These are phyloP conservation scores for Prosopocoilus inquinatus DNA, from an alignment of 2,888 invertebrate genomes.

Conservation along the genomic window DNA sequence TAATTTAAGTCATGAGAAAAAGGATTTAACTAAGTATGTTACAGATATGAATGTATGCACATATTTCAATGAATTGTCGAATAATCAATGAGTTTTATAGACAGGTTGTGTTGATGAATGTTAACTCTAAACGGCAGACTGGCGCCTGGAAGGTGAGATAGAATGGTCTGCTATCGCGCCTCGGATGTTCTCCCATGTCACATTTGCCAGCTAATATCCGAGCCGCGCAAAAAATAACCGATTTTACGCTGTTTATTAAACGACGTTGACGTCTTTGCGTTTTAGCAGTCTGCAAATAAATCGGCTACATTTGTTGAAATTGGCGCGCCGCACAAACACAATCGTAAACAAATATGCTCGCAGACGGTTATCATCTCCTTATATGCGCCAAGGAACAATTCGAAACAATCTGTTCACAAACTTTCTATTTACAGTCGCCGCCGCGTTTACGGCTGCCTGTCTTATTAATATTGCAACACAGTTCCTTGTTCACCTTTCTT, in stretches of 20 bases:
- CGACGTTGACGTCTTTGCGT: neutral
- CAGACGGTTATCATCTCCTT: conserved; percentile 4
- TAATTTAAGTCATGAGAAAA: conserved; percentile 2
- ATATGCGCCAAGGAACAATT: conserved; percentile 5
- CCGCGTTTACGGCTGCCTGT: neutral
- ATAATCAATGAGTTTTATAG: conserved; percentile 43
- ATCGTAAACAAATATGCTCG: neutral
- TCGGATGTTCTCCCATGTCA: conserved; percentile 10
- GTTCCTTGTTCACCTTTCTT: neutral
- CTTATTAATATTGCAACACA: conserved; percentile 1
- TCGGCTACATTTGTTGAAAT: neutral
- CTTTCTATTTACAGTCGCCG: conserved; percentile 11
- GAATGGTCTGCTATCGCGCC: conserved; percentile 21
- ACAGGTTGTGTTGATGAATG: conserved; percentile 43
- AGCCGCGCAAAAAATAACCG: conserved; percentile 2
- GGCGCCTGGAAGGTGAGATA: conserved; percentile 46
- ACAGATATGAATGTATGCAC: conserved; percentile 4
- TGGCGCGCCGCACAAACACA: neutral
- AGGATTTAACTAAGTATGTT: conserved; percentile 2
- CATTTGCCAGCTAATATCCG: neutral
- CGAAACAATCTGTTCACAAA: conserved; percentile 11
- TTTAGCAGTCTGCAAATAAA: neutral
- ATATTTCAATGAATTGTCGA: conserved; percentile 26
- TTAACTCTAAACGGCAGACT: conserved; percentile 43
- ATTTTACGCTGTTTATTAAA: neutral